These are phyloP conservation scores for Clarias batrachus DNA, from an alignment of 2,113 vertebrate genomes.

Conservation along the genomic window DNA sequence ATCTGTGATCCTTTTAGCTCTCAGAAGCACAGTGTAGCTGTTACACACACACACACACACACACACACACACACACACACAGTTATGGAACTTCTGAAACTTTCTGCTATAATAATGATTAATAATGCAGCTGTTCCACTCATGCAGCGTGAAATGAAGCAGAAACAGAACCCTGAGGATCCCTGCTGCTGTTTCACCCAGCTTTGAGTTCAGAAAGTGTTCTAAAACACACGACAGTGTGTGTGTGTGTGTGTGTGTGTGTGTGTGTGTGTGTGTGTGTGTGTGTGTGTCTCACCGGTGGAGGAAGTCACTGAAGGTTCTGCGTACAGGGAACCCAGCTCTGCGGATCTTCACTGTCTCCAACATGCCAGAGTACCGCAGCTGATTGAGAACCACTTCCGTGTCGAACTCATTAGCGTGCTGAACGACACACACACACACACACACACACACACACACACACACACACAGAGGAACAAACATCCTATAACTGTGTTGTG, in stretches of 20 bases:
- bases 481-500: not conserved
- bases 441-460: too few species aligned
- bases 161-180: not conserved
- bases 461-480: not conserved
- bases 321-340: conserved; percentile 85
- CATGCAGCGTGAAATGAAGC: not conserved
- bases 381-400: conserved; percentile 85
- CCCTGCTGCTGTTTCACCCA: not conserved
- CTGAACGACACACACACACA: conserved; percentile 59
- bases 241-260: not conserved
- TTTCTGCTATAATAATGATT: not conserved
- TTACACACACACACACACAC: conserved; percentile 29
- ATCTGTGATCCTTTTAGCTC: conserved; percentile 54
- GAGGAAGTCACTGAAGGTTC: conserved; percentile 82
- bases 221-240: not conserved
- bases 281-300: conserved; percentile 70
- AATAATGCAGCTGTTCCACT: not conserved
- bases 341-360: conserved; percentile 90
- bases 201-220: not conserved
- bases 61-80: conserved; percentile 30
- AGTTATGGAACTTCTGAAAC: not conserved
- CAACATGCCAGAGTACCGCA: conserved; percentile 89
- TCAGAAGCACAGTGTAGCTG: conserved; percentile 85
- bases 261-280: not conserved
- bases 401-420: conserved; percentile 79